Percentiles rank a stretch among this genome's conserved stretches.
These are phyloP conservation scores for Gandaritis pyraliata DNA, from an alignment of 2,888 invertebrate genomes.

Conservation along the genomic window DNA sequence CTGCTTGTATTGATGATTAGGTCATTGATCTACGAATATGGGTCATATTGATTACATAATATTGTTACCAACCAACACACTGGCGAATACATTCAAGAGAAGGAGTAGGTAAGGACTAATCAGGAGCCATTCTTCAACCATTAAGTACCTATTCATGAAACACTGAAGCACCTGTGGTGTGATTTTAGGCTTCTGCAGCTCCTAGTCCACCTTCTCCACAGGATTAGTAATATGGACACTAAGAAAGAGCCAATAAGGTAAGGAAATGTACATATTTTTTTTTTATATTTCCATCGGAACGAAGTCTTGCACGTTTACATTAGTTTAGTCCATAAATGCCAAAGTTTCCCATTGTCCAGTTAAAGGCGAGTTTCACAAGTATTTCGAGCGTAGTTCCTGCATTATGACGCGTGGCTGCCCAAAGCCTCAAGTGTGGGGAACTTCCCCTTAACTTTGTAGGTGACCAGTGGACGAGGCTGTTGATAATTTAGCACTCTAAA, in stretches of 20 bases:
- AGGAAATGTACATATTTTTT: no score
- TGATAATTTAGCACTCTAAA: constrained; percentile 1
- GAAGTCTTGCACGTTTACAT: neutral
- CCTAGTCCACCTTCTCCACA: no score
- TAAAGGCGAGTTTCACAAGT: constrained; percentile 51
- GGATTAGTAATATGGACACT: no score
- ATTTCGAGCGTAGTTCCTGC: constrained; percentile 49
- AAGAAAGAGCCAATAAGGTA: no score
- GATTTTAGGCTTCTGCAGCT: no score
- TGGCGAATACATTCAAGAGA: neutral
- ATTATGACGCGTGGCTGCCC: constrained; percentile 56
- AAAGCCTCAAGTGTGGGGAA: constrained; percentile 45
- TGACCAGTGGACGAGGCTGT: constrained; percentile 7
- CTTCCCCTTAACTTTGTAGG: constrained; percentile 51
- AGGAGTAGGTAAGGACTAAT: no score
- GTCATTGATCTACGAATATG: constrained; percentile 19
- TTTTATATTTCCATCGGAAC: no score
- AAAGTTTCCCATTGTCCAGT: constrained; percentile 46
- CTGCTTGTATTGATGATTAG: constrained; percentile 7
- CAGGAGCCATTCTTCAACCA: no score
- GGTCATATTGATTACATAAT: constrained; percentile 19
- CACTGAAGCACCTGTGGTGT: no score
- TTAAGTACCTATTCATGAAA: no score
- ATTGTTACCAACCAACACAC: constrained; percentile 2
- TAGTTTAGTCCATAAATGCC: constrained; percentile 6